Evolutionary conservation across 2,888 invertebrate genomes (phyloP).

Genomic region (Meiosimyza decipiens): DNA sequence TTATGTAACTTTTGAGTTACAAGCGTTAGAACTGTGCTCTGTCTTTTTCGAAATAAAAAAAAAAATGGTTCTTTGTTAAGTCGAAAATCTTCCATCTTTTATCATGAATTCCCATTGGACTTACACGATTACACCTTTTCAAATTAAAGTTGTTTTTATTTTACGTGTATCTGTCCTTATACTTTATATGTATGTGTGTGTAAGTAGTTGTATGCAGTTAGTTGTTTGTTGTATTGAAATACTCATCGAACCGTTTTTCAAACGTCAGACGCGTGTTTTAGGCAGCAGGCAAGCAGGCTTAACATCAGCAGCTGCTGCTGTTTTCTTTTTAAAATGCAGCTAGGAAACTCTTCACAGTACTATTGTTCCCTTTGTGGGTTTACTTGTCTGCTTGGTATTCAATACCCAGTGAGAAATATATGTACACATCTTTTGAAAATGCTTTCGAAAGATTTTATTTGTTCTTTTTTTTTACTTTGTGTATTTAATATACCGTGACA

Average conservation of each 20-base stretch:
- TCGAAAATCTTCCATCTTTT: neutral
- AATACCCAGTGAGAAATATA: neutral
- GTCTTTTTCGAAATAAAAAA: too few relatives aligned
- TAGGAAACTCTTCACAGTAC: neutral
- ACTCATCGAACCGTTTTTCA: neutral
- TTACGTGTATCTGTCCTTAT: neutral
- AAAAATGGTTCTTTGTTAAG: neutral
- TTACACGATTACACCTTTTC: slow-evolving; percentile 13
- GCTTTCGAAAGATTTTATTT: too few relatives aligned
- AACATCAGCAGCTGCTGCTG: neutral
- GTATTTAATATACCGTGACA: too few relatives aligned
- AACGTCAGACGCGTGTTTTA: neutral
- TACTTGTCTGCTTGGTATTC: neutral
- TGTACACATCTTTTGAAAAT: too few relatives aligned
- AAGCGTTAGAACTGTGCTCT: too few relatives aligned
- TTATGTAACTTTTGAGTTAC: too few relatives aligned
- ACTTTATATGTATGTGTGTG: too few relatives aligned
- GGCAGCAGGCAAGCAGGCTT: neutral
- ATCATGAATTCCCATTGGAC: neutral
- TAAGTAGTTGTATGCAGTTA: neutral
- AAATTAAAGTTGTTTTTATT: neutral
- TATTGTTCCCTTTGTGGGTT: slow-evolving; percentile 6
- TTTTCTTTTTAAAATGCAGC: too few relatives aligned
- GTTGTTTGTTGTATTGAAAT: too few relatives aligned
- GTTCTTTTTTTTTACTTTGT: too few relatives aligned